Base-by-base conservation (phyloP, 2,797 vertebrate genomes). In the Orestias chungarensis region DNA sequence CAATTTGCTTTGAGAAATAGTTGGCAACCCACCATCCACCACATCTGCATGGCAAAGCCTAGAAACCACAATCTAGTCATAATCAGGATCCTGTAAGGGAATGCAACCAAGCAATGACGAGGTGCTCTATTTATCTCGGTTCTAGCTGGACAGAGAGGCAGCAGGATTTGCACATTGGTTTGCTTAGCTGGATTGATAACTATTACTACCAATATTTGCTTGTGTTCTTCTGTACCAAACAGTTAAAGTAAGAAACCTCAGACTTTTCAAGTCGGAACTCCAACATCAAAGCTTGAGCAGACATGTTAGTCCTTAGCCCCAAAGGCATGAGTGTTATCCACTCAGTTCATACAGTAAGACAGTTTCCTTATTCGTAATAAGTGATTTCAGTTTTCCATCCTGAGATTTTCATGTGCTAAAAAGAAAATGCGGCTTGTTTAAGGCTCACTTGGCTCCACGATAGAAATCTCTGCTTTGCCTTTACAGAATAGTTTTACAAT, bases 21-120 rank as follows among this genome's bases (percentile, higher is more conserved):
- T 71, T 83, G 73, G 77, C 76, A 57, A 76, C 46, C 49, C 64
- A 52, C 68, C 77, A 86, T 75, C 76, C 76, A 73, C 79, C 74
- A 71, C 82, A 83, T 79, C 74, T 70, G 82, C 88, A 76, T 71
- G 76, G 81, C 73, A 71, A 73, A 78, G 47, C 25, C 73, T 71
- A 69, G 15, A 47, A 79, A 70, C 65, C 82, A 75, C 20, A 77
- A 69, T 35, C 61, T 35, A 69, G 42, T 47, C 54, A 44, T 23
- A 64, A 35, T 44, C 29, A 1, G 70, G 73, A 64, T 73, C 50
- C 52, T 0, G 35, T 73, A 57, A 78, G 35, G 52, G 68, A 74
- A 55, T 77, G 54, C 47, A 68, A 71, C 57, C 46, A 44, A 49
- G 47, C 29, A 57, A 59, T 3, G 12, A 52, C 1, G 14, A 20